Conservation (phyloP, 2,888 invertebrate genomes). For the Sialis lutaria region DNA sequence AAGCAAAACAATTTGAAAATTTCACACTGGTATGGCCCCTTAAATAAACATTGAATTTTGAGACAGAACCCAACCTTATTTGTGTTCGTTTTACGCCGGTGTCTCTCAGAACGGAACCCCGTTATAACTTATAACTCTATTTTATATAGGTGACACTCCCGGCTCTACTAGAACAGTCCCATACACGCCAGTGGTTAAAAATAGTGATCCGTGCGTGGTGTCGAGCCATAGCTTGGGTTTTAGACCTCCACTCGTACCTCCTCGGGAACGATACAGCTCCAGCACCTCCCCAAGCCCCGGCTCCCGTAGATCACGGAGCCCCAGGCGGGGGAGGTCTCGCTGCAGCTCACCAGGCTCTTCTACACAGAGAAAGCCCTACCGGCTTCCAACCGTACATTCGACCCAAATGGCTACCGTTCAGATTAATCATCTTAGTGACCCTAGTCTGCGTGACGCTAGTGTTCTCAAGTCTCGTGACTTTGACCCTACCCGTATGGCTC, state of each 20-base stretch:
- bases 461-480: constrained; percentile 62
- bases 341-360: constrained; percentile 76
- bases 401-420: constrained; percentile 64
- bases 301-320: constrained; percentile 23
- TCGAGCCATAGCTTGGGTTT: constrained; percentile 58
- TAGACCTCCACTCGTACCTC: constrained; percentile 80
- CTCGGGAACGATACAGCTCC: constrained; percentile 44
- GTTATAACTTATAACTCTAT: neutral
- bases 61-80: too few species aligned
- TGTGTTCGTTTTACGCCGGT: too few species aligned
- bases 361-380: constrained; percentile 64
- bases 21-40: too few species aligned
- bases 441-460: constrained; percentile 75
- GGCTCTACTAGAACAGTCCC: constrained; percentile 88
- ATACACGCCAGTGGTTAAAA: constrained; percentile 89
- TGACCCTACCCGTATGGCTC: constrained; percentile 81
- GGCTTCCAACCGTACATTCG: constrained; percentile 83
- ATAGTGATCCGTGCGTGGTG: constrained; percentile 80
- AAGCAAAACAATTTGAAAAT: too few species aligned
- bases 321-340: constrained; percentile 36
- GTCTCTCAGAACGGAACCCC: too few species aligned
- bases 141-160: constrained; percentile 67
- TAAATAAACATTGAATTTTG: too few species aligned
- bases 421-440: constrained; percentile 47
- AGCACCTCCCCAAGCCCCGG: constrained; percentile 16